These are phyloP conservation scores for Chaitophorus viminalis DNA, from an alignment of 2,888 invertebrate species.

Conservation along the genomic window DNA sequence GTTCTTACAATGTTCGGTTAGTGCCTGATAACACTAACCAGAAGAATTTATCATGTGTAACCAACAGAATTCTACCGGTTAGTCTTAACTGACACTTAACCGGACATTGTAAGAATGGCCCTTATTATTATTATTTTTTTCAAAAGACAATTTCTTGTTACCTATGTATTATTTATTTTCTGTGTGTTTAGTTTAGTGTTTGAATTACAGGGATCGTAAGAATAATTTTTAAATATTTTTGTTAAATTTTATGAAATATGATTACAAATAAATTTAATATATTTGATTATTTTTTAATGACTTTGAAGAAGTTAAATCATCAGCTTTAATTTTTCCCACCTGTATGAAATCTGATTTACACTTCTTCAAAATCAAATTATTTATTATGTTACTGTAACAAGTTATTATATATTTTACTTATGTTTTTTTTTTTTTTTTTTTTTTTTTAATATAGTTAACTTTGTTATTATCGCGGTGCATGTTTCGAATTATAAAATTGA, in stretches of 20 bases:
- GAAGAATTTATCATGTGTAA: too few species aligned
- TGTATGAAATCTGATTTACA: conserved; percentile 26
- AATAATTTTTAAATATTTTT: conserved; percentile 60
- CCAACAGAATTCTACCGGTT: too few species aligned
- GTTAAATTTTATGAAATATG: conserved; percentile 59
- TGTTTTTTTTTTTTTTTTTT: conserved; percentile 30
- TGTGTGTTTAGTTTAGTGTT: conserved; percentile 68
- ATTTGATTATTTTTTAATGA: conserved; percentile 60
- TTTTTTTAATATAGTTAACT: conserved; percentile 14
- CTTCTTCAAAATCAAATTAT: conserved; percentile 39
- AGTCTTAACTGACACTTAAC: too few species aligned
- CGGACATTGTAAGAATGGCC: too few species aligned
- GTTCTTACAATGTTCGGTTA: too few species aligned
- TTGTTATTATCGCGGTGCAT: conserved; percentile 55
- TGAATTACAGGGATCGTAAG: conserved; percentile 65
- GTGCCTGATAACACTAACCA: too few species aligned
- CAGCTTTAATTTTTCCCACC: conserved; percentile 32
- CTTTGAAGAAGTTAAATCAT: conserved; percentile 26
- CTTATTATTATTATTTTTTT: conserved; percentile 11
- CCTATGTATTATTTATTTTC: conserved; percentile 53
- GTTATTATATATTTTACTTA: conserved; percentile 42
- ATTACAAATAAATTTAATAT: conserved; percentile 36
- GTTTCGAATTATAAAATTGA: conserved; percentile 47
- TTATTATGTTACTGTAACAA: conserved; percentile 49
- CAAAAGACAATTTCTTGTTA: conserved; percentile 49